Conservation (phyloP, 2,888 invertebrate species). For the Eupelmus urozonus region DNA sequence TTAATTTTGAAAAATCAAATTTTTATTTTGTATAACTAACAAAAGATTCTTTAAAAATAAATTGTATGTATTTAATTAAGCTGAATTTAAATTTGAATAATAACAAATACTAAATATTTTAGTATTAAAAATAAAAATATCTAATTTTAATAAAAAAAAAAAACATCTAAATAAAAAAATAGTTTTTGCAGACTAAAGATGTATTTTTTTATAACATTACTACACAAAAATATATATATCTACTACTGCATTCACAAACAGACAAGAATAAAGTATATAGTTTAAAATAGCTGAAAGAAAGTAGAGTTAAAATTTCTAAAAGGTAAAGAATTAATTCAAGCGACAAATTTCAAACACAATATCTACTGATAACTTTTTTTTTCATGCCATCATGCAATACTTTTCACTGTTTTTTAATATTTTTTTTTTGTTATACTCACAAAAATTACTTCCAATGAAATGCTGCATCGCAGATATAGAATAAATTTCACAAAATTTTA, state of each 20-base stretch:
- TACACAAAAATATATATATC: constrained; percentile 3
- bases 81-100: too few relatives aligned
- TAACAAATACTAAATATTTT: too few relatives aligned
- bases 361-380: constrained; percentile 29
- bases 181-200: too few relatives aligned
- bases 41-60: too few relatives aligned
- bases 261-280: constrained; percentile 26
- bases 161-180: too few relatives aligned
- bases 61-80: too few relatives aligned
- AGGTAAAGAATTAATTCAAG: constrained; percentile 32
- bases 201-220: too few relatives aligned
- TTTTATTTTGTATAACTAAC: too few relatives aligned
- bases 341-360: constrained; percentile 44
- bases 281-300: constrained; percentile 24
- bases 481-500: constrained; percentile 51
- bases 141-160: too few relatives aligned
- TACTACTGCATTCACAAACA: constrained; percentile 37
- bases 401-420: constrained; percentile 59
- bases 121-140: too few relatives aligned
- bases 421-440: constrained; percentile 72
- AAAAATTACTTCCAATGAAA: constrained; percentile 77
- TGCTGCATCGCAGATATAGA: constrained; percentile 73
- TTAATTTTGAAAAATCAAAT: too few relatives aligned
- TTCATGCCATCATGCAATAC: constrained; percentile 71
- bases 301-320: constrained; percentile 18